Conservation (phyloP, 1,140 invertebrate species). For the Drosophila grimshawi region DNA sequence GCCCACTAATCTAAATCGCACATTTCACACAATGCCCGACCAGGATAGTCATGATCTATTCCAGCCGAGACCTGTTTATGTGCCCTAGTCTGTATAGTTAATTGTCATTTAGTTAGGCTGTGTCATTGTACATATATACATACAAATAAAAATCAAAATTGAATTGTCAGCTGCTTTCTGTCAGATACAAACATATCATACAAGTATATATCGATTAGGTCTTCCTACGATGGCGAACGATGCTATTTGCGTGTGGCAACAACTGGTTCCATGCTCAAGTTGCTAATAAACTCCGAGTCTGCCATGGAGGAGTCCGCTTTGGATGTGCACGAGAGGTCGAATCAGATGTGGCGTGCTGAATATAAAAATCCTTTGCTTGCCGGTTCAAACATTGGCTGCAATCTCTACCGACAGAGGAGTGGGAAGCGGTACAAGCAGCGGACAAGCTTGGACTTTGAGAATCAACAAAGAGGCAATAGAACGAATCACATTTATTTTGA, state of each 20-base stretch:
- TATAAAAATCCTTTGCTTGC: conserved; percentile 35
- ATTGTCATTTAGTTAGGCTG: conserved; percentile 24
- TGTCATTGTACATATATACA: conserved; percentile 6
- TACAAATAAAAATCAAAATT: neutral
- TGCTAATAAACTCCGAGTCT: neutral
- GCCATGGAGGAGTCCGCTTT: conserved; percentile 30
- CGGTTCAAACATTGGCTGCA: conserved; percentile 22
- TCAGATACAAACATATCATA: neutral
- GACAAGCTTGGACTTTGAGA: conserved; percentile 27
- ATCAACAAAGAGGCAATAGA: conserved; percentile 37
- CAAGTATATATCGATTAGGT: too few relatives aligned
- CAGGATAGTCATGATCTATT: conserved; percentile 57
- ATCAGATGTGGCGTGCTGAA: conserved; percentile 39
- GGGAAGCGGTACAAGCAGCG: neutral
- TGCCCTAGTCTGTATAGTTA: conserved; percentile 44
- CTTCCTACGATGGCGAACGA: neutral
- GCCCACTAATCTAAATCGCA: conserved; percentile 76
- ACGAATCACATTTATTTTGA: neutral
- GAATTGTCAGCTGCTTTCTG: neutral
- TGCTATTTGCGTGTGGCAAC: neutral
- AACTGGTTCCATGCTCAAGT: conserved; percentile 1
- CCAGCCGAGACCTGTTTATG: conserved; percentile 71
- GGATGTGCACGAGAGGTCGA: conserved; percentile 44
- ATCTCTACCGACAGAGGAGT: conserved; percentile 16
- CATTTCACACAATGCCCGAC: conserved; percentile 55